A percentile compares a stretch with the other conserved stretches of the same genome.
Conservation (phyloP, 2,113 vertebrate species). For the Sigmodon hispidus region DNA sequence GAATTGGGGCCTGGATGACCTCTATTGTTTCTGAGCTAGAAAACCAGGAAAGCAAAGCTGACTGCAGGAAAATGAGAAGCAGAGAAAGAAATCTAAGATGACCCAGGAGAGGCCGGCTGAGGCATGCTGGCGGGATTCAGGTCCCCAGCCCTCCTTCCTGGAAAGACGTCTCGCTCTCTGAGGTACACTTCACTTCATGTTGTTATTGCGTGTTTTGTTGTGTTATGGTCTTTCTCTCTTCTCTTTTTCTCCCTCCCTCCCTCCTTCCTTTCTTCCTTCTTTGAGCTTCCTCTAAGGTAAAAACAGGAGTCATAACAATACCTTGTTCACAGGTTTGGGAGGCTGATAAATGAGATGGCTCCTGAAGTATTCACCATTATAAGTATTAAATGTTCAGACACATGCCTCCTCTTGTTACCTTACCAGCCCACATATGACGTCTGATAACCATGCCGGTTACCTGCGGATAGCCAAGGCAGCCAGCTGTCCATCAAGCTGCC, state of each 20-base stretch:
- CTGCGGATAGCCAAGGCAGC: not conserved
- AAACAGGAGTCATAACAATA: too few species aligned
- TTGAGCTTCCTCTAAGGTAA: constrained; percentile 1
- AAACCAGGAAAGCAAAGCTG: not conserved
- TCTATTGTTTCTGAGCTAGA: not conserved
- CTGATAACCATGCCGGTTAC: not conserved
- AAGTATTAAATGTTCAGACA: not conserved
- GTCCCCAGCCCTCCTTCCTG: not conserved
- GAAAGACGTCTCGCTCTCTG: not conserved
- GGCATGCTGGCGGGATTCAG: not conserved
- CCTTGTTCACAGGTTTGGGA: too few species aligned
- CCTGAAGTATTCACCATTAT: not conserved
- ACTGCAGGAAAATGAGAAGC: not conserved
- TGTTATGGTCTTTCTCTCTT: not conserved
- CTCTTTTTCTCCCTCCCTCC: too few species aligned
- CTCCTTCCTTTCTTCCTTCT: not conserved
- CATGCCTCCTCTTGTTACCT: not conserved
- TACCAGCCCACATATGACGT: not conserved
- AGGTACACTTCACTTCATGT: not conserved
- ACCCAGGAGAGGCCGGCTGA: not conserved
- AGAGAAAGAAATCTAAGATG: not conserved
- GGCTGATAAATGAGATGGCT: too few species aligned
- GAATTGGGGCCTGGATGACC: not conserved
- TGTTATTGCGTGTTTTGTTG: not conserved
- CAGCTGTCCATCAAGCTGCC: not conserved